A percentile compares a stretch with the other conserved stretches of the same genome.
Conservation (phyloP, 2,113 vertebrate species). For the Eublepharis macularius region DNA sequence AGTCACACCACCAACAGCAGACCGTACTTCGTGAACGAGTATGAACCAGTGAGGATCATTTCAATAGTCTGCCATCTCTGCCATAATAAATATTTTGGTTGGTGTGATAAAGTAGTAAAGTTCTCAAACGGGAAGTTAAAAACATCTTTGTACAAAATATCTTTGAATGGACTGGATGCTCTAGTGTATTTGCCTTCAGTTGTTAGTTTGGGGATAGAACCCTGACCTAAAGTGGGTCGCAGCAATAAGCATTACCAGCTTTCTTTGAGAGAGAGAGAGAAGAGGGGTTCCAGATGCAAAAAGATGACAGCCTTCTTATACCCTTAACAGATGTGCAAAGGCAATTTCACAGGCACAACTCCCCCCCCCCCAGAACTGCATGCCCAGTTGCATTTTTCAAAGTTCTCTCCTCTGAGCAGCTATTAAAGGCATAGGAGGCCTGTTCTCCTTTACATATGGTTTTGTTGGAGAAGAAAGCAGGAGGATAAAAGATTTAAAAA, state of each 20-base stretch:
- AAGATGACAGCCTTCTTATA: background rate
- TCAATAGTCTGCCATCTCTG: background rate
- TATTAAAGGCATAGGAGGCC: background rate
- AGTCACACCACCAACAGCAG: background rate
- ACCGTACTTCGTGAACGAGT: conserved; percentile 18
- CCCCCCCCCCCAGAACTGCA: background rate
- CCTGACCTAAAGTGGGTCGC: background rate
- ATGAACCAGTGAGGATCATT: conserved; percentile 19
- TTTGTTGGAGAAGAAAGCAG: background rate
- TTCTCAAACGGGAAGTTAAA: background rate
- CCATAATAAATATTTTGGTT: background rate
- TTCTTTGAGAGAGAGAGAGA: background rate
- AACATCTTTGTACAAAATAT: background rate
- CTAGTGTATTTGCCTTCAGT: background rate
- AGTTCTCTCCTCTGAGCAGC: background rate
- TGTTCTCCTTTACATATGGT: background rate
- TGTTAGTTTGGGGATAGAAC: background rate
- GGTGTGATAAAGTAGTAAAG: accelerated
- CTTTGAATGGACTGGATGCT: background rate
- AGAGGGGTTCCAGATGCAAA: background rate
- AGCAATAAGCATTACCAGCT: background rate
- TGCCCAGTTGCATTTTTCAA: background rate
- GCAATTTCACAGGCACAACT: background rate
- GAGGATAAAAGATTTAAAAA: background rate
- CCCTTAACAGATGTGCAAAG: background rate